Evolutionary conservation across 2,797 vertebrate species (phyloP).

Genomic region (Hydrophis major): DNA sequence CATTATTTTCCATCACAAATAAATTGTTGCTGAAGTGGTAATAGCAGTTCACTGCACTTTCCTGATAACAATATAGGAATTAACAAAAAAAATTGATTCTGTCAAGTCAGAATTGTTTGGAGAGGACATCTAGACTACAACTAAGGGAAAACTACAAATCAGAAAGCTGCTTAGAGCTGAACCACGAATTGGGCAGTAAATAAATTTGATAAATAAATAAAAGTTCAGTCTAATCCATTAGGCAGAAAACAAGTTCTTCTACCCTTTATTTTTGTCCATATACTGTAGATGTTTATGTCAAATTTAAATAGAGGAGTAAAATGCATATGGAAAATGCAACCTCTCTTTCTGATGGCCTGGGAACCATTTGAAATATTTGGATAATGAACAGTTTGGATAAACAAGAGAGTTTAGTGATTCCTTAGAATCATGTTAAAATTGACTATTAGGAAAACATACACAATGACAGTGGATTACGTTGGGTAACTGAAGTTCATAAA

Average conservation of each 20-base stretch:
- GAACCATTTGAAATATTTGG: conserved; percentile 21
- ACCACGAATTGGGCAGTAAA: background rate
- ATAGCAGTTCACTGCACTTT: background rate
- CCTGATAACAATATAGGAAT: background rate
- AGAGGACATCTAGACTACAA: background rate
- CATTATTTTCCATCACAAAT: background rate
- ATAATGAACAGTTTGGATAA: conserved; percentile 27
- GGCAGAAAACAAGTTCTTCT: background rate
- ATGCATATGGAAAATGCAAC: background rate
- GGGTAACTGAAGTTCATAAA: conserved; percentile 5
- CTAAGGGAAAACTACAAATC: background rate
- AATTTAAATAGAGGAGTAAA: conserved; percentile 16
- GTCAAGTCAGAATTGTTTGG: background rate
- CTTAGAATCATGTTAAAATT: conserved; percentile 9
- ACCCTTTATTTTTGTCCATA: background rate
- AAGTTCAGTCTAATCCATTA: background rate
- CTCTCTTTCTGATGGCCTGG: conserved; percentile 12
- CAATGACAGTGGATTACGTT: background rate
- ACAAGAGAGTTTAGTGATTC: conserved; percentile 3
- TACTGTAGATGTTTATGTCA: conserved; percentile 17
- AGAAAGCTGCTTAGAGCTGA: background rate
- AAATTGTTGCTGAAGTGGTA: background rate
- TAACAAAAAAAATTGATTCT: background rate
- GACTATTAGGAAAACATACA: background rate
- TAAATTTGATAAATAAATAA: background rate